Percentiles rank a stretch among this genome's conserved stretches.
These are phyloP conservation scores for Ptilonorhynchus violaceus DNA, from an alignment of 2,113 vertebrate genomes.

Conservation along the genomic window DNA sequence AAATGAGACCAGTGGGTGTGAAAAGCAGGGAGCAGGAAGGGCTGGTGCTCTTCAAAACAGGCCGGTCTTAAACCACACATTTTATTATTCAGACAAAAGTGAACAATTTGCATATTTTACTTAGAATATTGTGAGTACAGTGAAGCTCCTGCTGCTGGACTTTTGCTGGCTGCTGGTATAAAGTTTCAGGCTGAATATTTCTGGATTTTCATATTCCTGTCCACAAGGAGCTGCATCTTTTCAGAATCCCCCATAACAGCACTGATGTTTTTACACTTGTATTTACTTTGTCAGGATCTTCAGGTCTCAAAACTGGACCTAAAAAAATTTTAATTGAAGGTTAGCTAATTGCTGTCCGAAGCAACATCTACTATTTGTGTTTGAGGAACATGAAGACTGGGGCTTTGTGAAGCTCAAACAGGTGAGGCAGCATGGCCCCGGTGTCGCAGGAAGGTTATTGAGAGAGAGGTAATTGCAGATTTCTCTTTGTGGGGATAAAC, in stretches of 20 bases:
- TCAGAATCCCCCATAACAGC: background rate
- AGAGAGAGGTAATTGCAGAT: background rate
- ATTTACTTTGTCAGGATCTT: background rate
- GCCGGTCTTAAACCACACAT: background rate
- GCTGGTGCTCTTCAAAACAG: background rate
- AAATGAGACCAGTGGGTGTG: fast-evolving
- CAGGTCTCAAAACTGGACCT: background rate
- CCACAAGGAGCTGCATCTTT: background rate
- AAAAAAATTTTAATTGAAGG: background rate
- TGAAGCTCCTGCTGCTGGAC: background rate
- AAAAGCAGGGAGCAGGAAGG: background rate
- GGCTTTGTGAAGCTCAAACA: background rate
- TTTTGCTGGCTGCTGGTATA: background rate
- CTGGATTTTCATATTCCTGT: background rate
- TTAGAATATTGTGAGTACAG: background rate
- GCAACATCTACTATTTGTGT: background rate
- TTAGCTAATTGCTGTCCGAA: background rate
- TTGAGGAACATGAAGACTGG: background rate
- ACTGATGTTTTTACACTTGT: background rate
- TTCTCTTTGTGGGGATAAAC: background rate
- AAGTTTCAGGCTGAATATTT: background rate
- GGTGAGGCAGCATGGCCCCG: fast-evolving
- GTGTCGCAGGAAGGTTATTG: background rate
- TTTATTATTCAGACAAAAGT: background rate
- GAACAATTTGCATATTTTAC: background rate